Percentiles rank a stretch among this genome's conserved stretches.
Conservation (phyloP, 2,797 vertebrate species). For the Halcyon smyrnensis region DNA sequence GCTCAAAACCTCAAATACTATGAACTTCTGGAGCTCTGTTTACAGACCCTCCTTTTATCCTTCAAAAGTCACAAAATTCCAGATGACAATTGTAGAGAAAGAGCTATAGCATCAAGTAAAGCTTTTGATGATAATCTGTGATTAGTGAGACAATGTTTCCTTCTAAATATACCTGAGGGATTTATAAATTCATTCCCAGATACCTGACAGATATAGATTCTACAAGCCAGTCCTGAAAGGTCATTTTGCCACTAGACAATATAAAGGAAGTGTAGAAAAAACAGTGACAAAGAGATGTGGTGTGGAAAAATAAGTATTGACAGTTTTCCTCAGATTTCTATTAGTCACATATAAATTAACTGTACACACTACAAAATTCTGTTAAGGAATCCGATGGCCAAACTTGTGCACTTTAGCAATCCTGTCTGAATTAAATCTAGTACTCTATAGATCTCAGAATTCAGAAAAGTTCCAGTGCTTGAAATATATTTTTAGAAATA, state of each 20-base stretch:
- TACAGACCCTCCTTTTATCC: background rate
- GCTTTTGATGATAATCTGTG: background rate
- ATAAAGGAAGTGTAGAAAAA: background rate
- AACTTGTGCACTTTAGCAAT: background rate
- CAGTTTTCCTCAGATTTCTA: background rate
- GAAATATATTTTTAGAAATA: background rate
- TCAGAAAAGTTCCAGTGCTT: background rate
- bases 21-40: background rate
- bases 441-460: background rate
- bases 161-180: background rate
- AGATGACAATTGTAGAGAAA: background rate
- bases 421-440: background rate
- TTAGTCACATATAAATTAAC: background rate
- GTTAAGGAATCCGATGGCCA: background rate
- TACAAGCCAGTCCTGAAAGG: background rate
- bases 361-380: background rate
- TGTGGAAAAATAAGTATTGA: background rate
- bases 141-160: background rate
- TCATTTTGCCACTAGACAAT: background rate
- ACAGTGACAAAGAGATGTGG: background rate
- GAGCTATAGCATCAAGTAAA: background rate
- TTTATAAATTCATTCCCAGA: background rate
- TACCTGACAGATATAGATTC: background rate
- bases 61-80: background rate
- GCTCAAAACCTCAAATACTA: background rate